A percentile compares a stretch with the other conserved stretches of the same genome.
These are phyloP conservation scores for Caracal caracal DNA, from an alignment of 2,113 vertebrate species.

Conservation along the genomic window DNA sequence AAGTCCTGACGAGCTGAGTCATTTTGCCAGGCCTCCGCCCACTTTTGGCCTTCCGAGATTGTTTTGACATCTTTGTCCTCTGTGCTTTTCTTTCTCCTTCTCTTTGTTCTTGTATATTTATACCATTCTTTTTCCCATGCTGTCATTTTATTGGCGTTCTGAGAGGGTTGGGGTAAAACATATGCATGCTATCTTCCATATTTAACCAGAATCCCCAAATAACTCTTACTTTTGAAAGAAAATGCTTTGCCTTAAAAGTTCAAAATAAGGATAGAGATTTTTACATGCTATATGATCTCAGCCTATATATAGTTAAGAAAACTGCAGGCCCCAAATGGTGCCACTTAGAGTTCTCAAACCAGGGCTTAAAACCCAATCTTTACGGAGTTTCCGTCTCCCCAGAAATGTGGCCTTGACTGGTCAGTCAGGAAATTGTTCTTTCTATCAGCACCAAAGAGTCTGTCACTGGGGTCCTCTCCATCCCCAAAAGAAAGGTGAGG, in stretches of 20 bases:
- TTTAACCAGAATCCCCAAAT: conserved; percentile 50
- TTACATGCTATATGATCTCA: neutral
- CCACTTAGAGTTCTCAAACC: neutral
- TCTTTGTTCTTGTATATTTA: conserved; percentile 29
- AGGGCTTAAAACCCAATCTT: neutral
- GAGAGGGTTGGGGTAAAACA: conserved; percentile 4
- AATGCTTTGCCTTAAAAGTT: conserved; percentile 29
- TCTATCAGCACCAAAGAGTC: neutral
- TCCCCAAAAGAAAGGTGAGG: neutral
- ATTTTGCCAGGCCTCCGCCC: neutral
- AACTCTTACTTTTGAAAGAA: conserved; percentile 51
- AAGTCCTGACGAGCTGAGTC: neutral
- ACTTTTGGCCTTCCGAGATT: neutral
- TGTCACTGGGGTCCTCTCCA: neutral
- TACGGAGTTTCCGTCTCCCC: neutral
- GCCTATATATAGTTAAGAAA: neutral
- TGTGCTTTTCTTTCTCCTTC: neutral
- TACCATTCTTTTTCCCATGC: neutral
- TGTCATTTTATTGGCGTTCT: conserved; percentile 41
- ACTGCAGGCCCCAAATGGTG: neutral
- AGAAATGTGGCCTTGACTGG: neutral
- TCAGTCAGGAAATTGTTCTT: neutral
- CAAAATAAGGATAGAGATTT: neutral
- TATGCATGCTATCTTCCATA: neutral
- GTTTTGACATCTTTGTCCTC: conserved; percentile 47